A percentile compares a stretch with the other conserved stretches of the same genome.
Evolutionary conservation across 2,113 vertebrate genomes (phyloP).

Genomic region (Osmerus eperlanus): DNA sequence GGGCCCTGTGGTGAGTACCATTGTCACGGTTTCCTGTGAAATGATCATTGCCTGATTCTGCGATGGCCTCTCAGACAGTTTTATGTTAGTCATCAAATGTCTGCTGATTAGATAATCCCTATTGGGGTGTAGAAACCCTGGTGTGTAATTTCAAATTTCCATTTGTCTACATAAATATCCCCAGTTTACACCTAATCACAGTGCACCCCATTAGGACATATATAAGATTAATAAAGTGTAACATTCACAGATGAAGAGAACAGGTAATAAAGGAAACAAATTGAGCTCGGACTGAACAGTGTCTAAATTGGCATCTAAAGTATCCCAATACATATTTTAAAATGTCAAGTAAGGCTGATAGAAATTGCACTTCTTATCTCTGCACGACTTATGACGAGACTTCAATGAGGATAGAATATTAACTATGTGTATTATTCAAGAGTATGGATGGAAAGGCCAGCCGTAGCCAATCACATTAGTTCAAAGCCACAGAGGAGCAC

Average conservation of each 20-base stretch:
- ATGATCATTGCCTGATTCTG: constrained; percentile 24
- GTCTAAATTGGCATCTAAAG: too few species aligned
- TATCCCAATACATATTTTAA: too few species aligned
- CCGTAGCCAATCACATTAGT: constrained; percentile 56
- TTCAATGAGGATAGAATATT: constrained; percentile 13
- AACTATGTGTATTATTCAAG: constrained; percentile 47
- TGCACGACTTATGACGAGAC: too few species aligned
- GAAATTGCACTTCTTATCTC: too few species aligned
- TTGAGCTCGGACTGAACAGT: too few species aligned
- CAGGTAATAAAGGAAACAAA: too few species aligned
- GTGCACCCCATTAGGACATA: too few species aligned
- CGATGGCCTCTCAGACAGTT: background rate
- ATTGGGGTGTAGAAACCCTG: background rate
- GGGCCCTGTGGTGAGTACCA: constrained; percentile 32
- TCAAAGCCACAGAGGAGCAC: constrained; percentile 51
- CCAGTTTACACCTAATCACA: too few species aligned
- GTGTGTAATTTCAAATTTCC: background rate
- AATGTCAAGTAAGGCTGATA: too few species aligned
- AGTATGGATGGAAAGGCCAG: constrained; percentile 31
- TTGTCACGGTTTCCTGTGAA: constrained; percentile 35
- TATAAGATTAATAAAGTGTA: too few species aligned
- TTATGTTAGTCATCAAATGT: constrained; percentile 5
- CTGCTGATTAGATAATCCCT: background rate
- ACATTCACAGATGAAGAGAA: too few species aligned
- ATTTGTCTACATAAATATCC: too few species aligned